These are phyloP conservation scores for Euphysa ruthae DNA, from an alignment of 30 jellyfish, hydroid and myxozoan genomes.

Conservation along the genomic window DNA sequence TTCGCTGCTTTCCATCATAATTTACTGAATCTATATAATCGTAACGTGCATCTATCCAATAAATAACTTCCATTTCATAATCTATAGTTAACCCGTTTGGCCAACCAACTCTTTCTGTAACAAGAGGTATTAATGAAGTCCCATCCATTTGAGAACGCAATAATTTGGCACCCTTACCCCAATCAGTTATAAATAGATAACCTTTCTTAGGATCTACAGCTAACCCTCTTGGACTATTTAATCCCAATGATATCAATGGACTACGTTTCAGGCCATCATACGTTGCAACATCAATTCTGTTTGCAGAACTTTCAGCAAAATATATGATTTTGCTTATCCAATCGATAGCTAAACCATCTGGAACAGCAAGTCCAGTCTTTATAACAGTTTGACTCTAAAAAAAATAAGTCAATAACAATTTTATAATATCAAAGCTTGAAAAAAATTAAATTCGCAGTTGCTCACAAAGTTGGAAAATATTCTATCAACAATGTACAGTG, in stretches of 20 bases:
- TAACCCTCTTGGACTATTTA: constrained; percentile 84
- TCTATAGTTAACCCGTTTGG: constrained; percentile 91
- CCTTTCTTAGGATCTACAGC: constrained; percentile 94
- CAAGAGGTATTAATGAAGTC: constrained; percentile 36
- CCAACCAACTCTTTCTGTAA: constrained; percentile 69
- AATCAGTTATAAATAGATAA: constrained; percentile 75
- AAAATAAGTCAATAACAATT: no score
- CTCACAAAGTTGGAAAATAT: no score
- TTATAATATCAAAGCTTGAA: no score
- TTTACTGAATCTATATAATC: constrained; percentile 77
- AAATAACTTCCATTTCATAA: constrained; percentile 41
- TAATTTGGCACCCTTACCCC: constrained; percentile 85
- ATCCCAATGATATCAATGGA: constrained; percentile 53
- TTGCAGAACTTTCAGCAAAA: constrained; percentile 91
- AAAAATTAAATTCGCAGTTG: no score
- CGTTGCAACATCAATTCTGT: constrained; percentile 57
- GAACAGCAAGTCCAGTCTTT: constrained; percentile 88
- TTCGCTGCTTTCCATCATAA: constrained; percentile 55
- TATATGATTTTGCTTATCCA: constrained; percentile 71
- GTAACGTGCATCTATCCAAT: constrained; percentile 96
- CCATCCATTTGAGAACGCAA: constrained; percentile 96
- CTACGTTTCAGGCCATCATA: constrained; percentile 58
- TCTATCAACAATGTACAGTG: no score
- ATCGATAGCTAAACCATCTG: constrained; percentile 96
- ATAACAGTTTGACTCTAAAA: constrained; percentile 45